Percentiles rank a stretch among this genome's conserved stretches.
These are phyloP conservation scores for Panagrolaimus sp. DNA, from an alignment of 1,140 invertebrate genomes.

Conservation along the genomic window DNA sequence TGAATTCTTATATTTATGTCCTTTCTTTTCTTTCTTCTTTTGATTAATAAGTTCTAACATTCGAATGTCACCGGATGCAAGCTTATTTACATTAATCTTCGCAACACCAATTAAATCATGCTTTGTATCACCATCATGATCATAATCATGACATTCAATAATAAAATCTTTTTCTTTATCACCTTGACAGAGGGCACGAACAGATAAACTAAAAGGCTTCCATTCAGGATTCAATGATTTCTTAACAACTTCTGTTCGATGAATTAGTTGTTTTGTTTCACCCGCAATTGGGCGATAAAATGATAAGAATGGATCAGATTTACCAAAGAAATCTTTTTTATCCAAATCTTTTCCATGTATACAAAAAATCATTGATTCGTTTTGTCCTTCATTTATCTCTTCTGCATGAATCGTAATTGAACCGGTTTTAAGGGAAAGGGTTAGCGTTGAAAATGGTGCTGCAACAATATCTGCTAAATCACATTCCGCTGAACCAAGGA, in stretches of 20 bases:
- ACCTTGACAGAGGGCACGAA: conserved; percentile 64
- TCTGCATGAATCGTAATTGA: conserved; percentile 61
- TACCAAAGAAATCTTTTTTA: conserved; percentile 64
- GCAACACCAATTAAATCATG: conserved; percentile 27
- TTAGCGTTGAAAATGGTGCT: conserved; percentile 37
- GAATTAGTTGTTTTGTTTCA: conserved; percentile 52
- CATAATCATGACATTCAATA: conserved; percentile 34
- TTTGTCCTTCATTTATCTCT: conserved; percentile 60
- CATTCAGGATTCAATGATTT: conserved; percentile 64
- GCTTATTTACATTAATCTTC: conserved; percentile 18
- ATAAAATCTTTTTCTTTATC: conserved; percentile 58
- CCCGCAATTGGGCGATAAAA: conserved; percentile 62
- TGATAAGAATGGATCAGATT: conserved; percentile 64
- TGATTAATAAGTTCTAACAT: conserved; percentile 16
- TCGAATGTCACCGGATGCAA: conserved; percentile 5
- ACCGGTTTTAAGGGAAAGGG: conserved; percentile 27
- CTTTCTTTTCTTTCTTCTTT: conserved; percentile 36
- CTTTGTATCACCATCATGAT: conserved; percentile 25
- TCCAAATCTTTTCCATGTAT: conserved; percentile 62
- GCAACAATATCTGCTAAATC: conserved; percentile 63
- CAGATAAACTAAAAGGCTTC: conserved; percentile 63
- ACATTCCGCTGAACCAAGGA: conserved; percentile 61
- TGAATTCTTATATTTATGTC: conserved; percentile 34
- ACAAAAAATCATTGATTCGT: conserved; percentile 62
- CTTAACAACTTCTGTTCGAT: conserved; percentile 63